These are phyloP conservation scores for Oxytorus armatus DNA, from an alignment of 2,888 invertebrate species.

Conservation along the genomic window DNA sequence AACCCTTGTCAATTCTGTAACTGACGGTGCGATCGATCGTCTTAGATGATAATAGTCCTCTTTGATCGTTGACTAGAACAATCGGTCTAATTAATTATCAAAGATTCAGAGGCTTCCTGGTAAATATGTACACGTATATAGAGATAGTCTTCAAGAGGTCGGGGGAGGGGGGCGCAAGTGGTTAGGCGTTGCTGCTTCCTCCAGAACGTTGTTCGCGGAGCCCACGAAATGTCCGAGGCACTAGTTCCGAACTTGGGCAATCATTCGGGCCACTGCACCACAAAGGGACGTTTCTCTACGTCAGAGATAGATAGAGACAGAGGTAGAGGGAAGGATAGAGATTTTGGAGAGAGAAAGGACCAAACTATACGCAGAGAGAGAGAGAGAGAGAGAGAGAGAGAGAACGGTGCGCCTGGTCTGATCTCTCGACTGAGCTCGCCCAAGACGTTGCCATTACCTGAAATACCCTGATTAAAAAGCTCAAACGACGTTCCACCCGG, in stretches of 20 bases:
- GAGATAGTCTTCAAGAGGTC: constrained; percentile 8
- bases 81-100: constrained; percentile 57
- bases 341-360: not conserved
- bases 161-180: constrained; percentile 16
- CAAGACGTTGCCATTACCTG: constrained; percentile 62
- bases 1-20: constrained; percentile 13
- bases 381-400: not conserved
- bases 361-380: not conserved
- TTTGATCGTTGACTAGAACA: constrained; percentile 28
- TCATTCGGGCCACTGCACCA: constrained; percentile 82
- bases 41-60: not conserved
- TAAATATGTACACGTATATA: not conserved
- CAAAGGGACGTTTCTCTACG: constrained; percentile 77
- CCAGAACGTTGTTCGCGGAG: not conserved
- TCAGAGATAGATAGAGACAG: constrained; percentile 9
- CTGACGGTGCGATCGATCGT: not conserved
- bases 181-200: constrained; percentile 64
- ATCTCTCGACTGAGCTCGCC: constrained; percentile 43
- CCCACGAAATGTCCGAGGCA: constrained; percentile 80
- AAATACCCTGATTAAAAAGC: constrained; percentile 62
- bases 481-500: constrained; percentile 49
- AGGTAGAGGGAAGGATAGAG: constrained; percentile 1
- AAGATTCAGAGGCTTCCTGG: constrained; percentile 15
- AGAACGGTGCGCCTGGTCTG: constrained; percentile 17
- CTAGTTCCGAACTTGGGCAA: constrained; percentile 82